Percentiles rank a stretch among this genome's conserved stretches.
These are phyloP conservation scores for Chaetogeoica ovagalla DNA, from an alignment of 2,888 invertebrate genomes.

Conservation along the genomic window DNA sequence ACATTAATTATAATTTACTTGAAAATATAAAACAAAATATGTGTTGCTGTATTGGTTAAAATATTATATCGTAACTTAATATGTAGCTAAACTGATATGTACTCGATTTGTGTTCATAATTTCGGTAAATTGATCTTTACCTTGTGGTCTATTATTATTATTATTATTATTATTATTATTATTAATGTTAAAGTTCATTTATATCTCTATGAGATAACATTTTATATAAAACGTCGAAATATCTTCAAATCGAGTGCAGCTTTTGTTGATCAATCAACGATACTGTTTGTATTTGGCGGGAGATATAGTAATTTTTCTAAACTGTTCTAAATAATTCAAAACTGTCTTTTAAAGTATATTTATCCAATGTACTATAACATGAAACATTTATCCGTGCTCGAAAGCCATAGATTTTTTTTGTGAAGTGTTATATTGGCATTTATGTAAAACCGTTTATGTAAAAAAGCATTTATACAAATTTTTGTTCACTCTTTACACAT, in stretches of 20 bases:
- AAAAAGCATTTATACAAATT: too few species aligned
- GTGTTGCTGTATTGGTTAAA: too few species aligned
- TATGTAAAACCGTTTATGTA: too few species aligned
- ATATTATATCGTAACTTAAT: too few species aligned
- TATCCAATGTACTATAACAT: background rate
- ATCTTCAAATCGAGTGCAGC: background rate
- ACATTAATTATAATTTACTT: background rate
- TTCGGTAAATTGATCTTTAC: background rate
- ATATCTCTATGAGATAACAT: background rate
- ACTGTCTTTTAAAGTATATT: background rate
- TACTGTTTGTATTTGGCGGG: background rate
- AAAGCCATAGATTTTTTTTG: too few species aligned
- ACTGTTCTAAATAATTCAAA: background rate
- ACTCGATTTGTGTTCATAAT: background rate
- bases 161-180: too few species aligned
- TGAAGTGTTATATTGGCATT: too few species aligned
- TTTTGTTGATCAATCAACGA: slow-evolving; percentile 4
- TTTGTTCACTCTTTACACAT: too few species aligned
- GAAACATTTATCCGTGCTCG: too few species aligned
- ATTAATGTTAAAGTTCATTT: background rate
- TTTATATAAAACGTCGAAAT: background rate
- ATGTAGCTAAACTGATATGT: background rate
- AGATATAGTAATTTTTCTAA: background rate
- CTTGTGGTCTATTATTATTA: background rate
- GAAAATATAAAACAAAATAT: background rate